Evolutionary conservation across 2,797 vertebrate species (phyloP).

Genomic region (Echiichthys vipera): DNA sequence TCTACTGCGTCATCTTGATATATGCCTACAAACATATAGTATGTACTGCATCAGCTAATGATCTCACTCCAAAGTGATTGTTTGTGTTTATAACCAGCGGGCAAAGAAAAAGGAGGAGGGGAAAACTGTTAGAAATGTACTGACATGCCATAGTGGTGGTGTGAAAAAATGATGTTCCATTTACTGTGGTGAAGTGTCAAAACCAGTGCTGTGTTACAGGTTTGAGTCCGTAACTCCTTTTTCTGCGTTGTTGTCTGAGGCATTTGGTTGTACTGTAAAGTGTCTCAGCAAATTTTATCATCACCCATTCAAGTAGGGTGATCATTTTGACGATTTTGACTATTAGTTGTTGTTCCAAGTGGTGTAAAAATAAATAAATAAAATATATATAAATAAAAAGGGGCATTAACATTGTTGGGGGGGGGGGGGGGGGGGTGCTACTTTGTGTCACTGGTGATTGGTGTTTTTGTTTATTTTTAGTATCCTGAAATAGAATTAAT

Average conservation of each 20-base stretch:
- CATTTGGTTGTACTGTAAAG: conserved; percentile 55
- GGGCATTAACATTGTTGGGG: conserved; percentile 57
- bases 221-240: conserved; percentile 42
- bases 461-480: conserved; percentile 33
- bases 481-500: conserved; percentile 10
- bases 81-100: conserved; percentile 56
- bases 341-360: conserved; percentile 55
- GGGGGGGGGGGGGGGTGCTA: no score
- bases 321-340: conserved; percentile 36
- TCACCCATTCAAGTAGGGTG: conserved; percentile 26
- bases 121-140: conserved; percentile 24
- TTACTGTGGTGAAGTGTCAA: conserved; percentile 55
- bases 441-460: neutral
- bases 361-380: conserved; percentile 55
- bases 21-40: conserved; percentile 61
- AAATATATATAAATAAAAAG: conserved; percentile 35
- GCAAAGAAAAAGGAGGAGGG: conserved; percentile 16
- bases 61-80: conserved; percentile 60
- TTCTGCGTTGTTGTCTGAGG: conserved; percentile 38
- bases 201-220: conserved; percentile 39
- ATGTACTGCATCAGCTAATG: conserved; percentile 59
- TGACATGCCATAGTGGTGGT: conserved; percentile 41
- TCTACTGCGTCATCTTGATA: conserved; percentile 64
- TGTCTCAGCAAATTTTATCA: conserved; percentile 32
- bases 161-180: conserved; percentile 60